phyloP scores from a whole-genome alignment of 1,140 invertebrate species.

The Lasioglossum albipes region DNA sequence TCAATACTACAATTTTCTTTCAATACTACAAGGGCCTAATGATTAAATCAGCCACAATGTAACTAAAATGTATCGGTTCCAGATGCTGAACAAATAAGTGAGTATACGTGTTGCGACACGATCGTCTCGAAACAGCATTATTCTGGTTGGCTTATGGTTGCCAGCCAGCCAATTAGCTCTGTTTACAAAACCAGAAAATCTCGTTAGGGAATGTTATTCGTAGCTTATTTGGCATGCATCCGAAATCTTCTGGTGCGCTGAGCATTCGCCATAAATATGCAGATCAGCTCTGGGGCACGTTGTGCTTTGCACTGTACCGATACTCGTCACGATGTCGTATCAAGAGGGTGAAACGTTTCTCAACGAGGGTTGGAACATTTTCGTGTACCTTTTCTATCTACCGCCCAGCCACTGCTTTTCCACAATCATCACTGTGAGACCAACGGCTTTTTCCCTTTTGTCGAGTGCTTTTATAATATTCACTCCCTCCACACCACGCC shows the following conservation, averaged over 20 bases:
- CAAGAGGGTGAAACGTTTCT: constrained; percentile 25
- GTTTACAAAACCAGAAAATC: constrained; percentile 1
- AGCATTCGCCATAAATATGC: constrained; percentile 74
- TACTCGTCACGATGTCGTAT: constrained; percentile 45
- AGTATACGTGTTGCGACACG: not conserved
- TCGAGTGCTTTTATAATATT: constrained; percentile 75
- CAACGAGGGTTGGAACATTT: constrained; percentile 42
- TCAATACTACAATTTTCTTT: too few relatives aligned
- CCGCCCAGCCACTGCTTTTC: constrained; percentile 15
- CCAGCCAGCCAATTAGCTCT: constrained; percentile 28
- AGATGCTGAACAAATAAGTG: too few relatives aligned
- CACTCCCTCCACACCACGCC: constrained; percentile 50
- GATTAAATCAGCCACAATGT: too few relatives aligned
- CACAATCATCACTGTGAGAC: constrained; percentile 15
- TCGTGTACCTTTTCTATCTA: constrained; percentile 49
- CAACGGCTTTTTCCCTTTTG: constrained; percentile 29
- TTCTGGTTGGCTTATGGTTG: not conserved
- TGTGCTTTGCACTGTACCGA: constrained; percentile 19
- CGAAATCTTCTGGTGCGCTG: constrained; percentile 69
- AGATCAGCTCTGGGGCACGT: constrained; percentile 57
- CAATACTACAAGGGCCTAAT: too few relatives aligned
- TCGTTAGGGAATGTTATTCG: constrained; percentile 6
- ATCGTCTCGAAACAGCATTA: not conserved
- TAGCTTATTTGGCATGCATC: constrained; percentile 71
- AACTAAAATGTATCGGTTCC: too few relatives aligned